phyloP scores from a whole-genome alignment of 2,113 vertebrate species.

The Suncus etruscus region DNA sequence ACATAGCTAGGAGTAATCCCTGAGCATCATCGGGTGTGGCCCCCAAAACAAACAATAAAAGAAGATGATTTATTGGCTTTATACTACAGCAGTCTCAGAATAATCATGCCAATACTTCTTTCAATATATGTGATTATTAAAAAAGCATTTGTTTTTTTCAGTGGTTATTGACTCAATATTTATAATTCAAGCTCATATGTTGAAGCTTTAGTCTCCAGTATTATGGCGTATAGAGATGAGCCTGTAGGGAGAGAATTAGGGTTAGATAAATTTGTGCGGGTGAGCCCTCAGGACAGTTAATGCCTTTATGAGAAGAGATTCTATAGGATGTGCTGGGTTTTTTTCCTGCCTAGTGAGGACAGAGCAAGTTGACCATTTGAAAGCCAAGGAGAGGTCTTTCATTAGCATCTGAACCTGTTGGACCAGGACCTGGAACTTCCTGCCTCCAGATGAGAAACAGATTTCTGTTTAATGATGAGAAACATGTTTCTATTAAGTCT shows the following conservation, averaged over 20 bases:
- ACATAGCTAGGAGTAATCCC: no score
- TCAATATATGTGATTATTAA: background rate
- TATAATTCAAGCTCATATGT: background rate
- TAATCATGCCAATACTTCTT: background rate
- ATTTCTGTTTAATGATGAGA: background rate
- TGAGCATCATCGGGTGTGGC: no score
- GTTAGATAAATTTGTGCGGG: background rate
- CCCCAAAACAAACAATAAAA: no score
- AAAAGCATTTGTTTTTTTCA: background rate
- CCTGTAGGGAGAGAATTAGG: background rate
- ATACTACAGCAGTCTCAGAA: background rate
- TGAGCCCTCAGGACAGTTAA: background rate
- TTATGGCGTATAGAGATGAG: background rate
- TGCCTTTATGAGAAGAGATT: background rate
- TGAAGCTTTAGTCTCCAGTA: background rate
- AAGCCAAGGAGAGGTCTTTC: background rate
- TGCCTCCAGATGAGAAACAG: background rate
- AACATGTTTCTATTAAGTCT: background rate
- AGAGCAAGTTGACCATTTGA: background rate
- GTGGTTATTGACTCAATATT: background rate
- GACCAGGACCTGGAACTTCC: background rate
- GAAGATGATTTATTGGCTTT: background rate
- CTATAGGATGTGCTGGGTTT: background rate
- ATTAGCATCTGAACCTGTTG: background rate
- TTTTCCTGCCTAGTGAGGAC: background rate